A percentile compares a stretch with the other conserved stretches of the same genome.
These are phyloP conservation scores for Nebria brevicollis DNA, from an alignment of 2,888 invertebrate genomes.

Conservation along the genomic window DNA sequence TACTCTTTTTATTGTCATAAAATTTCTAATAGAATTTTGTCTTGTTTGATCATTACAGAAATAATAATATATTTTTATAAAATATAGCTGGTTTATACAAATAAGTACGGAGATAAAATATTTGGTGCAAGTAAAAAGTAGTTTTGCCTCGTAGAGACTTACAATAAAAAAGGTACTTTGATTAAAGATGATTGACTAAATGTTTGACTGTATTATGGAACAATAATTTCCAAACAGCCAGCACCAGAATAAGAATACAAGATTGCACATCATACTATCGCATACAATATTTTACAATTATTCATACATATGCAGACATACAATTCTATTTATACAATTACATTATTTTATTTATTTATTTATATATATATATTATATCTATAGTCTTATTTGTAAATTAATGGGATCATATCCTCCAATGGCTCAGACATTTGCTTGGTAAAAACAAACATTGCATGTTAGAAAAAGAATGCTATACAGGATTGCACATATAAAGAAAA, in stretches of 20 bases:
- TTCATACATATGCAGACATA: conserved; percentile 27
- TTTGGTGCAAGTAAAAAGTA: conserved; percentile 41
- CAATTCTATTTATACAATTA: conserved; percentile 47
- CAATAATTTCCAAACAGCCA: conserved; percentile 26
- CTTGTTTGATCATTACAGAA: conserved; percentile 4
- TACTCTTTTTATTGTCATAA: too few species aligned
- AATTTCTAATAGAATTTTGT: neutral
- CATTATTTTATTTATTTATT: conserved; percentile 58
- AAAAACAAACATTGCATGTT: conserved; percentile 28
- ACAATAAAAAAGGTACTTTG: conserved; percentile 50
- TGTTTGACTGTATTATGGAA: conserved; percentile 31
- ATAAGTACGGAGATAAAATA: conserved; percentile 36
- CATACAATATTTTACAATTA: conserved; percentile 43
- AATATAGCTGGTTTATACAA: conserved; percentile 4
- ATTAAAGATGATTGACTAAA: conserved; percentile 43
- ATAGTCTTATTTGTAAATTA: conserved; percentile 56
- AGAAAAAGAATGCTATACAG: conserved; percentile 16
- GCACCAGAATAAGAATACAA: conserved; percentile 39
- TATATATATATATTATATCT: conserved; percentile 61
- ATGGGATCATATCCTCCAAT: conserved; percentile 35
- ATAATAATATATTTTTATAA: conserved; percentile 6
- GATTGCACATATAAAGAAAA: conserved; percentile 5
- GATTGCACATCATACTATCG: conserved; percentile 27
- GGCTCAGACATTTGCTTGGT: conserved; percentile 14
- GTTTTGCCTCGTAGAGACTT: conserved; percentile 56